These are phyloP conservation scores for Sphaerophoria taeniata DNA, from an alignment of 2,888 invertebrate genomes.

Conservation along the genomic window DNA sequence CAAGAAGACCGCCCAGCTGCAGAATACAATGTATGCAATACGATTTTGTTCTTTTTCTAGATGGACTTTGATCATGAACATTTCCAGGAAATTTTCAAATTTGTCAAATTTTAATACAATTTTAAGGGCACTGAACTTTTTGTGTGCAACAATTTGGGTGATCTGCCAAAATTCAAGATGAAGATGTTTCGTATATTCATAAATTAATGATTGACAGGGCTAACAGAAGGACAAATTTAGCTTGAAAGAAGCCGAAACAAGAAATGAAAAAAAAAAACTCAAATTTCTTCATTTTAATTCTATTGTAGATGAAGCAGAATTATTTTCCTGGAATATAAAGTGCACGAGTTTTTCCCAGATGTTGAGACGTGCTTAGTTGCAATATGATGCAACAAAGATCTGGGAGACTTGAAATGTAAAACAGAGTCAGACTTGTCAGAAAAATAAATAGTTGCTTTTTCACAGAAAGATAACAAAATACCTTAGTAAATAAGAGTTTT, in stretches of 20 bases:
- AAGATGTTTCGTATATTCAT: slow-evolving; percentile 36
- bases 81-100: slow-evolving; percentile 35
- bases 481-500: too few relatives aligned
- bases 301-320: background rate
- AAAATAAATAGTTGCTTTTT: background rate
- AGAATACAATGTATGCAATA: background rate
- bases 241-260: background rate
- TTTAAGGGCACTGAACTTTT: slow-evolving; percentile 7
- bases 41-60: background rate
- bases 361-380: slow-evolving; percentile 5
- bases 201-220: slow-evolving; percentile 59
- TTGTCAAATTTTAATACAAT: slow-evolving; percentile 27
- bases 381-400: slow-evolving; percentile 10
- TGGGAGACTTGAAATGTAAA: background rate
- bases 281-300: background rate
- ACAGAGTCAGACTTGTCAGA: background rate
- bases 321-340: slow-evolving; percentile 11
- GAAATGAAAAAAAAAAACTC: background rate
- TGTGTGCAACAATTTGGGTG: slow-evolving; percentile 20
- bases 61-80: background rate
- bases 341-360: slow-evolving; percentile 30
- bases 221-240: background rate
- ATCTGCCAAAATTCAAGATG: slow-evolving; percentile 32
- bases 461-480: too few relatives aligned
- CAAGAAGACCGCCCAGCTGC: slow-evolving; percentile 41